A percentile compares a stretch with the other conserved stretches of the same genome.
Evolutionary conservation across 2,888 invertebrate species (phyloP).

Genomic region (Buathra laborator): DNA sequence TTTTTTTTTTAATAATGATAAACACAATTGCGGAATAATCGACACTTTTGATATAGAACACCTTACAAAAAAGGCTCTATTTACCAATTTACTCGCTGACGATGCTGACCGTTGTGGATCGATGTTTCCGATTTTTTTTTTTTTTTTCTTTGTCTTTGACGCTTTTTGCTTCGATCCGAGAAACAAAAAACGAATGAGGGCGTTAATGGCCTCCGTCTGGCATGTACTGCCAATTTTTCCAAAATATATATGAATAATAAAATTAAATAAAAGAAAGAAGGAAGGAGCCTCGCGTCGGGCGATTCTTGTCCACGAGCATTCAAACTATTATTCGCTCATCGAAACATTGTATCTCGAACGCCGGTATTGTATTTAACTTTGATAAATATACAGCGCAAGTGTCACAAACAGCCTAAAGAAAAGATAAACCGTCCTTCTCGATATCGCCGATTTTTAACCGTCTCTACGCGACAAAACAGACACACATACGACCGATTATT

Average conservation of each 20-base stretch:
- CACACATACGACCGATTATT: conserved; percentile 33
- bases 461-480: conserved; percentile 32
- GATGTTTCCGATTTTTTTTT: not conserved
- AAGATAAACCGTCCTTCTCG: conserved; percentile 74
- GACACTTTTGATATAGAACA: conserved; percentile 55
- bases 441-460: conserved; percentile 63
- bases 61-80: conserved; percentile 50
- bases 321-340: conserved; percentile 37
- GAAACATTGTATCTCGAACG: conserved; percentile 26
- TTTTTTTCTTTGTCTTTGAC: not conserved
- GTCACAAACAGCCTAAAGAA: conserved; percentile 69
- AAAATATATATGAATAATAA: not conserved
- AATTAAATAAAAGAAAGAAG: not conserved
- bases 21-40: conserved; percentile 6
- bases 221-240: conserved; percentile 45
- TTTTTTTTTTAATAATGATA: not conserved
- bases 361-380: conserved; percentile 22
- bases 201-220: conserved; percentile 49
- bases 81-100: conserved; percentile 28
- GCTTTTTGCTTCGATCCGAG: conserved; percentile 5
- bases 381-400: conserved; percentile 38
- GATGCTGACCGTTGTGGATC: not conserved
- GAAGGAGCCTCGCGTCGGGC: conserved; percentile 10
- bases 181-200: conserved; percentile 41
- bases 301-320: conserved; percentile 18